Percentiles rank a stretch among this genome's conserved stretches.
Evolutionary conservation across 2,113 vertebrate genomes (phyloP).

Genomic region (Cephalopholis sonnerati): DNA sequence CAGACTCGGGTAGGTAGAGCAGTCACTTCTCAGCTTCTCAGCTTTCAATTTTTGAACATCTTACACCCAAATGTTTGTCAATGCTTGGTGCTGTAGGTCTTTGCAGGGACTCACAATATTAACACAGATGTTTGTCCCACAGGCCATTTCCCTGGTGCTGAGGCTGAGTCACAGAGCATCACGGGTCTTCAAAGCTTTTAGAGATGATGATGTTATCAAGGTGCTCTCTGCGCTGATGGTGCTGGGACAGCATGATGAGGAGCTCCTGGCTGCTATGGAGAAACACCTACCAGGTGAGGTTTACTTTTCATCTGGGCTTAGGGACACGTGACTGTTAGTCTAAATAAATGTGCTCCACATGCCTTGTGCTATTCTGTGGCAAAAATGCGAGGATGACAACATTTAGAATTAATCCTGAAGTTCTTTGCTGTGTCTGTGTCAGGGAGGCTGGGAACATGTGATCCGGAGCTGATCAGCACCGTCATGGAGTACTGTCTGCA

Average conservation of each 20-base stretch:
- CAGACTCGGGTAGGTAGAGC: slow-evolving; percentile 27
- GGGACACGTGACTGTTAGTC: background rate
- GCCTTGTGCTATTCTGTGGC: background rate
- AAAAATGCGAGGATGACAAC: rapidly evolving
- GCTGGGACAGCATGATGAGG: slow-evolving; percentile 43
- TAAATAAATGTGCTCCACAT: background rate
- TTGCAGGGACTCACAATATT: background rate
- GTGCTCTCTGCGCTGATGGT: slow-evolving; percentile 48
- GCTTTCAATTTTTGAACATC: background rate
- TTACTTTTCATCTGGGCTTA: background rate
- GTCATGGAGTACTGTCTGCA: slow-evolving; percentile 84
- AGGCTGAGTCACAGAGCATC: slow-evolving; percentile 56
- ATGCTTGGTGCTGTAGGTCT: background rate
- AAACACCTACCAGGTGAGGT: slow-evolving; percentile 50
- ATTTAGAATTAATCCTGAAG: background rate
- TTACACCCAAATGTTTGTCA: background rate
- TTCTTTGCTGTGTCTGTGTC: background rate
- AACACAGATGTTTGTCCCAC: background rate
- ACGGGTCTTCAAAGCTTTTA: slow-evolving; percentile 38
- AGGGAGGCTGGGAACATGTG: slow-evolving; percentile 44
- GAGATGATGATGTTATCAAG: slow-evolving; percentile 31
- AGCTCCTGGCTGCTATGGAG: slow-evolving; percentile 47
- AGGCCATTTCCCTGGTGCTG: slow-evolving; percentile 50
- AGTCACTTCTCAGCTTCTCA: background rate
- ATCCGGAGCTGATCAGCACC: slow-evolving; percentile 77